phyloP scores from a whole-genome alignment of 2,888 invertebrate genomes.

The Cerastoderma edule region DNA sequence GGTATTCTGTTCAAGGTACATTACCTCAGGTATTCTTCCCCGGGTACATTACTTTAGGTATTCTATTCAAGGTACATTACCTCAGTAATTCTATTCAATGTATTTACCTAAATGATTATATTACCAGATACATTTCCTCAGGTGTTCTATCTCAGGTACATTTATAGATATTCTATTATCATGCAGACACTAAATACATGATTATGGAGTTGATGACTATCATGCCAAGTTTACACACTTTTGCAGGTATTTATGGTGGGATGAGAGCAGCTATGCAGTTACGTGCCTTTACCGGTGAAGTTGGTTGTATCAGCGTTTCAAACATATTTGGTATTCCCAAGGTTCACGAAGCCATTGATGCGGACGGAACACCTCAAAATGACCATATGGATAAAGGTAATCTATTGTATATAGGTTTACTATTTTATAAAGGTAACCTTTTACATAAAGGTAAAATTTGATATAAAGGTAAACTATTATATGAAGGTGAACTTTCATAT shows the following conservation, averaged over 20 bases:
- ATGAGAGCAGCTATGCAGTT: constrained; percentile 82
- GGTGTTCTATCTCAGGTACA: too few species aligned
- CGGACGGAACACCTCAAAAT: constrained; percentile 77
- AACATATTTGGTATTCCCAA: constrained; percentile 81
- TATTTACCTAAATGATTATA: too few species aligned
- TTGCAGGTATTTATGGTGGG: constrained; percentile 82
- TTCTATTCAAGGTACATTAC: too few species aligned
- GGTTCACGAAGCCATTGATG: constrained; percentile 79
- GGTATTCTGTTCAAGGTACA: too few species aligned
- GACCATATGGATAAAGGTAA: constrained; percentile 72
- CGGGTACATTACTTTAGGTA: too few species aligned
- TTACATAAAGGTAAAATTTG: not conserved
- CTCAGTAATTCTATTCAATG: too few species aligned
- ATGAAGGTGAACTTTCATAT: not conserved
- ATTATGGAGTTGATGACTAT: too few species aligned
- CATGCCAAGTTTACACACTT: too few species aligned
- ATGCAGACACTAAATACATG: too few species aligned
- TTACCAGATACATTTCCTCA: too few species aligned
- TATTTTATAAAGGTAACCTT: not conserved
- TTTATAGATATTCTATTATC: too few species aligned
- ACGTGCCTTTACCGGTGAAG: constrained; percentile 79
- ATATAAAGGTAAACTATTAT: not conserved
- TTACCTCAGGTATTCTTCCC: too few species aligned
- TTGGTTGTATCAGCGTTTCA: constrained; percentile 83
- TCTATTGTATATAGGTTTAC: not conserved